phyloP scores from a whole-genome alignment of 2,888 invertebrate species.

The Girardia tigrina region DNA sequence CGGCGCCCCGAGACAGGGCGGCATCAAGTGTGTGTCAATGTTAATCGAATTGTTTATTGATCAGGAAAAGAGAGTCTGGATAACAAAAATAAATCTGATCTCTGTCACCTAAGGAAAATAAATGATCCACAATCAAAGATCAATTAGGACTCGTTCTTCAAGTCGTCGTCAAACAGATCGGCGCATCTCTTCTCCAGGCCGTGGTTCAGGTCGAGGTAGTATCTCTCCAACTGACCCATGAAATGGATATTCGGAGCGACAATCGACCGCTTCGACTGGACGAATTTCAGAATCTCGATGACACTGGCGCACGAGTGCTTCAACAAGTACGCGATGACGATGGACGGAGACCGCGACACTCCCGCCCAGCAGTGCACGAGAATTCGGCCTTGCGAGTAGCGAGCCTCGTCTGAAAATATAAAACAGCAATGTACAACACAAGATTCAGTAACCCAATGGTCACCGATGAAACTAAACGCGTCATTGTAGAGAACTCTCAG shows the following conservation, averaged over 20 bases:
- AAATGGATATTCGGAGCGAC: conserved; percentile 23
- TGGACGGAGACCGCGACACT: not conserved
- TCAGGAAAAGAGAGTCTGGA: too few species aligned
- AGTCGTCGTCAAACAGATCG: not conserved
- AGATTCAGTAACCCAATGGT: not conserved
- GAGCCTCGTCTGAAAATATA: not conserved
- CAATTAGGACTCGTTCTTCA: too few species aligned
- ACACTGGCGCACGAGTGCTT: not conserved
- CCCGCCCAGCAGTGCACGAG: conserved; percentile 21
- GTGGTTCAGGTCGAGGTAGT: not conserved
- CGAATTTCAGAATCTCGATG: not conserved
- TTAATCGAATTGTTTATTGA: too few species aligned
- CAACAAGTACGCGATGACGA: conserved; percentile 17
- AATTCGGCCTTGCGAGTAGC: not conserved
- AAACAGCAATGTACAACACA: not conserved
- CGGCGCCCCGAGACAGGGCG: too few species aligned
- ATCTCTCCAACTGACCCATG: not conserved
- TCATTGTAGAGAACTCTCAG: conserved; percentile 4
- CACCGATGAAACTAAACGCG: not conserved
- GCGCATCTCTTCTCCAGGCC: not conserved
- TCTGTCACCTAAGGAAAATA: too few species aligned
- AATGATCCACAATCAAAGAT: too few species aligned
- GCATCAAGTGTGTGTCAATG: too few species aligned
- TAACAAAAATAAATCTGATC: too few species aligned
- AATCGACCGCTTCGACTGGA: not conserved